phyloP scores from a whole-genome alignment of 1,140 invertebrate genomes.

The Acromyrmex charruanus region DNA sequence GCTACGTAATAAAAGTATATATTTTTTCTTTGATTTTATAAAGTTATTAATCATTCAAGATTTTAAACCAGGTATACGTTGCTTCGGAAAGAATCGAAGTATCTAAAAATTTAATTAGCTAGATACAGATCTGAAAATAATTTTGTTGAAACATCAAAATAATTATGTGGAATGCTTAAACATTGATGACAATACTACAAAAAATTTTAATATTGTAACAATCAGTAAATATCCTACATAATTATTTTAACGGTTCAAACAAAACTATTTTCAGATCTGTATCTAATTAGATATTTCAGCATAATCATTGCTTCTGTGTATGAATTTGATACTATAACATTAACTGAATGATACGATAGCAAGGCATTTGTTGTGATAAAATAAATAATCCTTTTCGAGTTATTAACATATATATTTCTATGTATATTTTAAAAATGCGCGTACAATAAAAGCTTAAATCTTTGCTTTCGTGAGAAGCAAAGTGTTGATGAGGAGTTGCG shows the following conservation, averaged over 20 bases:
- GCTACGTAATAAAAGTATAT: not conserved
- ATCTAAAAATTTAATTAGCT: too few species aligned
- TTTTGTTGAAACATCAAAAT: too few species aligned
- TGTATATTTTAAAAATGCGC: conserved; percentile 3
- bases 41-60: not conserved
- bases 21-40: not conserved
- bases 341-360: not conserved
- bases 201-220: too few species aligned
- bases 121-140: too few species aligned
- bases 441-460: conserved; percentile 48
- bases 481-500: conserved; percentile 64
- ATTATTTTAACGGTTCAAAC: too few species aligned
- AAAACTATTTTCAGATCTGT: too few species aligned
- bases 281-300: too few species aligned
- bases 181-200: too few species aligned
- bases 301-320: too few species aligned
- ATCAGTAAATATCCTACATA: too few species aligned
- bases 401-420: conserved; percentile 27
- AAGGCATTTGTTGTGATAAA: not conserved
- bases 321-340: not conserved
- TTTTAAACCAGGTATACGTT: not conserved
- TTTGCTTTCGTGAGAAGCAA: conserved; percentile 39
- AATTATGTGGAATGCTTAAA: too few species aligned
- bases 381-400: not conserved
- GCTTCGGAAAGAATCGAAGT: too few species aligned